Evolutionary conservation across 2,113 vertebrate genomes (phyloP).

Genomic region (Thermophis baileyi): DNA sequence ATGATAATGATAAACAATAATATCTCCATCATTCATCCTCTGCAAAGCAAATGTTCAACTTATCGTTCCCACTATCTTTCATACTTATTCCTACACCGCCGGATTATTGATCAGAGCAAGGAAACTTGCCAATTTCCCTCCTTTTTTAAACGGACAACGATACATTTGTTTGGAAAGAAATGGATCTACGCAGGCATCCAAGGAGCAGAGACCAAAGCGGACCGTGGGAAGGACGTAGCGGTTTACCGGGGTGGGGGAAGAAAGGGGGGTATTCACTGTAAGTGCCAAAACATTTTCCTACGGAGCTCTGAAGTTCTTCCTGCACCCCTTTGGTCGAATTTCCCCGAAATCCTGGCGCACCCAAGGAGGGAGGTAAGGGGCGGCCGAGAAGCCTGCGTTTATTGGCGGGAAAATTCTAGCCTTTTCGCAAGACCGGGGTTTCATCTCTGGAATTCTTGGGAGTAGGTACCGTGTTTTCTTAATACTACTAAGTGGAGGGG

Average conservation of each 20-base stretch:
- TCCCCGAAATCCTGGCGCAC: constrained; percentile 19
- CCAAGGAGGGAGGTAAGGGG: constrained; percentile 30
- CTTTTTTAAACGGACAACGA: background rate
- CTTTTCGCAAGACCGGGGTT: constrained; percentile 34
- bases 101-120: constrained; percentile 65
- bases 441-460: constrained; percentile 34
- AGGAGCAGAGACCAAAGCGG: constrained; percentile 38
- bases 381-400: background rate
- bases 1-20: background rate
- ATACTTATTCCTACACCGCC: constrained; percentile 49
- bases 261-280: constrained; percentile 24
- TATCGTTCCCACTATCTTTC: constrained; percentile 38
- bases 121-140: constrained; percentile 38
- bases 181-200: constrained; percentile 3
- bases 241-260: constrained; percentile 39
- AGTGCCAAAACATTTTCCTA: constrained; percentile 59
- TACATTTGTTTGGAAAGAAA: background rate
- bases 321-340: constrained; percentile 11
- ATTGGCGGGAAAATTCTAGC: too few species aligned
- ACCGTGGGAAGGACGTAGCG: constrained; percentile 39
- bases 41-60: constrained; percentile 48
- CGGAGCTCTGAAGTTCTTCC: constrained; percentile 56
- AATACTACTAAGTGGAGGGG: background rate
- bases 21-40: background rate
- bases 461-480: constrained; percentile 12